Evolutionary conservation across 2,797 vertebrate species (phyloP).

Genomic region (Benthosema pterotum): DNA sequence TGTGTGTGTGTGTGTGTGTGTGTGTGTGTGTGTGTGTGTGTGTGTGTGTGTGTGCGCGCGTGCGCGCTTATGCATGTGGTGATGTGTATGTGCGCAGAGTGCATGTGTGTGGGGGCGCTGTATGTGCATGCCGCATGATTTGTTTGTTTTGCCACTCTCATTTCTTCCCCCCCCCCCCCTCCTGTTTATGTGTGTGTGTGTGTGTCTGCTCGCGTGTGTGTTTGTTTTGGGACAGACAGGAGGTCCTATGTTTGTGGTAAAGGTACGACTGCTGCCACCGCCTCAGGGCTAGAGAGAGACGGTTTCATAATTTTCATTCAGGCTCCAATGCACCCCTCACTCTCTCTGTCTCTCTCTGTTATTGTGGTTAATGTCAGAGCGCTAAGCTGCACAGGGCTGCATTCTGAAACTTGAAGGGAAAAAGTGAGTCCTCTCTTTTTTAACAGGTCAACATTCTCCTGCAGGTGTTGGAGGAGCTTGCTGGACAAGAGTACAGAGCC

Average conservation of each 20-base stretch:
- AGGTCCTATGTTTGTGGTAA: constrained; percentile 66
- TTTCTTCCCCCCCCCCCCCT: constrained; percentile 42
- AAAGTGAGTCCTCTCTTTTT: constrained; percentile 26
- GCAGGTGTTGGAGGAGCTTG: constrained; percentile 30
- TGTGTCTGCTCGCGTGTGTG: not conserved
- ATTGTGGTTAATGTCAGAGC: constrained; percentile 52
- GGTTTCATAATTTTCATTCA: no score
- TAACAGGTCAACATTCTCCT: constrained; percentile 19
- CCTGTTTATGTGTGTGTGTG: constrained; percentile 62
- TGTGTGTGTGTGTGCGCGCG: constrained; percentile 31
- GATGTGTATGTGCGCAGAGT: constrained; percentile 7
- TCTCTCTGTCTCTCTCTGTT: constrained; percentile 34
- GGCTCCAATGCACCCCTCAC: constrained; percentile 36
- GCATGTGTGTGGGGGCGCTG: constrained; percentile 10
- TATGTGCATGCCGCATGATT: constrained; percentile 22
- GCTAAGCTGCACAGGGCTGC: constrained; percentile 53
- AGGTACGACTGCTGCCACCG: constrained; percentile 50
- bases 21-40: constrained; percentile 25
- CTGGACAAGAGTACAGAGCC: constrained; percentile 4
- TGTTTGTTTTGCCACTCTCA: constrained; percentile 67
- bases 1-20: constrained; percentile 45
- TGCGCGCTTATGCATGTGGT: constrained; percentile 44
- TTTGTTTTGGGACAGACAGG: constrained; percentile 65
- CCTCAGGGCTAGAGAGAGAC: constrained; percentile 51
- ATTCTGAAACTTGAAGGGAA: constrained; percentile 34